Conservation (phyloP, 2,797 vertebrate species). For the Rhinichthys osculus region DNA sequence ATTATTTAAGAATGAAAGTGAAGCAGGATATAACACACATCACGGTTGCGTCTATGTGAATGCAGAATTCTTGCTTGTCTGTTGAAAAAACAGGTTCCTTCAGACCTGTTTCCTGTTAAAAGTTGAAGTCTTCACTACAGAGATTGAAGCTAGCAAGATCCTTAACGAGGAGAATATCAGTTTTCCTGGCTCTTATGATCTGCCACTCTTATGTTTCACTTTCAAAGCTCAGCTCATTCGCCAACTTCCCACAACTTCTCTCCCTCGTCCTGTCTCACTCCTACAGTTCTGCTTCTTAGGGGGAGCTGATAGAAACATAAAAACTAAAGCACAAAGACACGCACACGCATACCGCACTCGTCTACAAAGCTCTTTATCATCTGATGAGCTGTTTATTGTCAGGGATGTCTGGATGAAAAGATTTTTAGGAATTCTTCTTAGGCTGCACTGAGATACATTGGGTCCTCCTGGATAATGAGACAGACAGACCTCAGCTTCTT, state of each 20-base stretch:
- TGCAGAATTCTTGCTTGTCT: conserved; percentile 5
- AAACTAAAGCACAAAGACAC: conserved; percentile 20
- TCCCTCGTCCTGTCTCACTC: conserved; percentile 11
- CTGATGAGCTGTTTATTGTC: conserved; percentile 64
- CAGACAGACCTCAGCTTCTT: conserved; percentile 25
- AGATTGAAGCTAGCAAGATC: conserved; percentile 81
- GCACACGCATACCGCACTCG: neutral
- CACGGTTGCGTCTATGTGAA: neutral
- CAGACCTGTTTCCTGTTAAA: conserved; percentile 92
- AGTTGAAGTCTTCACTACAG: conserved; percentile 87
- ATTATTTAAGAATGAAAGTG: conserved; percentile 22
- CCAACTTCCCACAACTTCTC: conserved; percentile 69
- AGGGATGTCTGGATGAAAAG: conserved; percentile 61
- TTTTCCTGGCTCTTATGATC: conserved; percentile 93
- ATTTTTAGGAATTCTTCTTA: conserved; percentile 57
- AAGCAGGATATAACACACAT: neutral
- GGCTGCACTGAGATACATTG: conserved; percentile 3
- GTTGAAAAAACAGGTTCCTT: conserved; percentile 75
- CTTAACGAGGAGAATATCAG: conserved; percentile 86
- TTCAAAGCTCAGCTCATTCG: conserved; percentile 86
- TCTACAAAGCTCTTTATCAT: conserved; percentile 59
- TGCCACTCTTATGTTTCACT: conserved; percentile 89
- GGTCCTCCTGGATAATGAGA: conserved; percentile 35
- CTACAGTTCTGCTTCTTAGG: neutral
- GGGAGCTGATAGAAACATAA: conserved; percentile 6